Evolutionary conservation across 2,888 invertebrate species (phyloP).

Genomic region (Aphrophora alni): DNA sequence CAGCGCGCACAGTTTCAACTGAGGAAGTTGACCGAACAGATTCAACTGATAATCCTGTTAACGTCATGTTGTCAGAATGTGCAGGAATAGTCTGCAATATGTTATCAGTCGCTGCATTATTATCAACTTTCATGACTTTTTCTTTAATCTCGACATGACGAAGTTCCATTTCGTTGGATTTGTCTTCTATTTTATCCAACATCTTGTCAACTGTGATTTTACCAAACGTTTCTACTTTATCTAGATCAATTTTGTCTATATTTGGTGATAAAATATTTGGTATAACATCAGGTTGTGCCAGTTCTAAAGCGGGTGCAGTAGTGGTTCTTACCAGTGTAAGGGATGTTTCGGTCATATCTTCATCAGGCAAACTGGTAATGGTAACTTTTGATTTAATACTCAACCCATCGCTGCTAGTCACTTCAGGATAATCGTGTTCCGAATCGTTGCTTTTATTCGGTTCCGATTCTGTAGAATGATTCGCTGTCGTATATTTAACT

Average conservation of each 20-base stretch:
- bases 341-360: conserved; percentile 28
- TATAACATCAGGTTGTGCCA: conserved; percentile 56
- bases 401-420: conserved; percentile 41
- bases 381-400: conserved; percentile 35
- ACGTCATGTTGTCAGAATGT: neutral
- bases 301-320: conserved; percentile 45
- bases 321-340: conserved; percentile 34
- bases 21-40: conserved; percentile 35
- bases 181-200: too few relatives aligned
- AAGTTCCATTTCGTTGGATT: neutral
- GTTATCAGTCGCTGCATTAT: neutral
- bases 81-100: neutral
- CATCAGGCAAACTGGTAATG: neutral
- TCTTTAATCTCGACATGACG: neutral
- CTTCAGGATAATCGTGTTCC: neutral
- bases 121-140: neutral
- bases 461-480: neutral
- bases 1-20: conserved; percentile 36
- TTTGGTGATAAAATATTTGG: conserved; percentile 26
- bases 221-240: neutral
- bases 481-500: neutral
- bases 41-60: conserved; percentile 21
- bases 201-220: neutral
- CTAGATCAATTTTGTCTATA: neutral
- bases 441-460: neutral